Percentiles rank a stretch among this genome's conserved stretches.
Evolutionary conservation across 2,797 vertebrate species (phyloP).

Genomic region (Anolis apletophallus): DNA sequence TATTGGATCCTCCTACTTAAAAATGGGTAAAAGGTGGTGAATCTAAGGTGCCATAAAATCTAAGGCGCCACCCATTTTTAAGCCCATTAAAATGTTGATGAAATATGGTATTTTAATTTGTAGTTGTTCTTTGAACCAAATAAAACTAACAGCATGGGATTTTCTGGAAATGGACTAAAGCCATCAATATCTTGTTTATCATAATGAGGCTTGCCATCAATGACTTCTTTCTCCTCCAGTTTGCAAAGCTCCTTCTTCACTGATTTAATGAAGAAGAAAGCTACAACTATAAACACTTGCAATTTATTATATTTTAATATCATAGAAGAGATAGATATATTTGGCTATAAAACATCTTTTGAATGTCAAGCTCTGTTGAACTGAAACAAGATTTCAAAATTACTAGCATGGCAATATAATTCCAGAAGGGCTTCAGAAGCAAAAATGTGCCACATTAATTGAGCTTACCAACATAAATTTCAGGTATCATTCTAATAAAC

Average conservation of each 20-base stretch:
- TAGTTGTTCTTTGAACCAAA: neutral
- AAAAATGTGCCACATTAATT: constrained; percentile 11
- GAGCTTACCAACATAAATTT: neutral
- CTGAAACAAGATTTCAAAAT: constrained; percentile 55
- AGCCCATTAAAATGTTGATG: too few relatives aligned
- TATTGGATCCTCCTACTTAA: too few relatives aligned
- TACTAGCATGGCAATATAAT: constrained; percentile 15
- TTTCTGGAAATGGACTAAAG: constrained; percentile 35
- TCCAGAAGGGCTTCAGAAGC: constrained; percentile 33
- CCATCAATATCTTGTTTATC: constrained; percentile 60
- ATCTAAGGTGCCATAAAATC: too few relatives aligned
- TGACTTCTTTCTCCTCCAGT: constrained; percentile 54
- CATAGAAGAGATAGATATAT: constrained; percentile 47
- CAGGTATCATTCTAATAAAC: neutral
- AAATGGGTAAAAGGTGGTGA: too few relatives aligned
- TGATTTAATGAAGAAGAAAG: constrained; percentile 44
- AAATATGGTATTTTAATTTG: neutral
- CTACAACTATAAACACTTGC: constrained; percentile 57
- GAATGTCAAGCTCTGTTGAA: constrained; percentile 54
- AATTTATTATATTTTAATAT: constrained; percentile 66
- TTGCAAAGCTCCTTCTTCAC: constrained; percentile 41
- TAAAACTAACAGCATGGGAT: neutral
- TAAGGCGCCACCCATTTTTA: too few relatives aligned
- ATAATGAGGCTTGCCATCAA: constrained; percentile 57
- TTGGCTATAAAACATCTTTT: constrained; percentile 45